These are phyloP conservation scores for Kryptopterus vitreolus DNA, from an alignment of 2,797 vertebrate species.

Conservation along the genomic window DNA sequence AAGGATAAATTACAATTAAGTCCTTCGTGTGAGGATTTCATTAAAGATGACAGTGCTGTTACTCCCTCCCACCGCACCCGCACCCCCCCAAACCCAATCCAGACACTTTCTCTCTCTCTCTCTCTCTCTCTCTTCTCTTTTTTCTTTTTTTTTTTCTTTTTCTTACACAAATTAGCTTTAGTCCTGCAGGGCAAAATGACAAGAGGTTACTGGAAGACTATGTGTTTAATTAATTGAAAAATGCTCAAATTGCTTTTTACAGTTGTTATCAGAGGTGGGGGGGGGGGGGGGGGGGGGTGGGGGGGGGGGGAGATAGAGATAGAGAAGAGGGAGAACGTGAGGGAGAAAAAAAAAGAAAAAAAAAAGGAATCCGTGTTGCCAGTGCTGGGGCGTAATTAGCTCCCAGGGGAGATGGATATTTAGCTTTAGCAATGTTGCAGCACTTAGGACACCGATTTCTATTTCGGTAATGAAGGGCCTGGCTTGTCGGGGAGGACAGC, in stretches of 20 bases:
- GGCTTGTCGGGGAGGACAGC: slow-evolving; percentile 92
- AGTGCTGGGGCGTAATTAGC: slow-evolving; percentile 98
- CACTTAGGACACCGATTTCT: slow-evolving; percentile 99
- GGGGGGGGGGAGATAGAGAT: no score
- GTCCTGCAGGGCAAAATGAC: slow-evolving; percentile 99
- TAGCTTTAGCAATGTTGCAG: slow-evolving; percentile 99
- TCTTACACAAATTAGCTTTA: slow-evolving; percentile 96
- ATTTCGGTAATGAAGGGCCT: slow-evolving; percentile 98
- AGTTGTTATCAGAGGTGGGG: slow-evolving; percentile 92
- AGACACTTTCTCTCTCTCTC: slow-evolving; percentile 55
- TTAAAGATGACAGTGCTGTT: slow-evolving; percentile 72
- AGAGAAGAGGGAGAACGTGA: slow-evolving; percentile 1
- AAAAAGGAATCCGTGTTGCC: slow-evolving; percentile 97
- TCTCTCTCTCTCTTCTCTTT: slow-evolving; percentile 60
- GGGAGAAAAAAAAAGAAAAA: slow-evolving; percentile 71
- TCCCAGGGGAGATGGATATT: slow-evolving; percentile 99
- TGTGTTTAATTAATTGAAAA: slow-evolving; percentile 99
- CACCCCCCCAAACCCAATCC: slow-evolving; percentile 8
- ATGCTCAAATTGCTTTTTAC: slow-evolving; percentile 99
- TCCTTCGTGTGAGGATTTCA: slow-evolving; percentile 71
- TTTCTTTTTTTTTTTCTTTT: slow-evolving; percentile 76
- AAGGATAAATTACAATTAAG: slow-evolving; percentile 58
- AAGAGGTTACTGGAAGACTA: slow-evolving; percentile 98
- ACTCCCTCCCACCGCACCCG: slow-evolving; percentile 43
- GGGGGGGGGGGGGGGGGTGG: no score